These are phyloP conservation scores for Anas acuta DNA, from an alignment of 2,797 vertebrate species.

Conservation along the genomic window DNA sequence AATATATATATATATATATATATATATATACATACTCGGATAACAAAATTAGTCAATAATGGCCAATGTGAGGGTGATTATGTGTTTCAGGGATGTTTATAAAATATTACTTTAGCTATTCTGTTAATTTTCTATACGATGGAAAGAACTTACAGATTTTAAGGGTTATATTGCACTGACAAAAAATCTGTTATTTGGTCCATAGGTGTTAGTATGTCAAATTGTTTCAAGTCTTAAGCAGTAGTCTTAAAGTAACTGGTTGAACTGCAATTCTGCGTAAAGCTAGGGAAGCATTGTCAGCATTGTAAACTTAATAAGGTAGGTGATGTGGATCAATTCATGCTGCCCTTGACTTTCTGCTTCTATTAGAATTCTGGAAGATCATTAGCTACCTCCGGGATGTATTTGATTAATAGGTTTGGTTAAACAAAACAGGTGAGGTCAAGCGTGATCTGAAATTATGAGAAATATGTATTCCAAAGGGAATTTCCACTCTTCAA, in stretches of 20 bases:
- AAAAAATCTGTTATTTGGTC: not conserved
- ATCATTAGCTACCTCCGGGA: constrained; percentile 81
- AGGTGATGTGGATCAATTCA: constrained; percentile 74
- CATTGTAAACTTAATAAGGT: constrained; percentile 72
- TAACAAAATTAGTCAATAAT: not conserved
- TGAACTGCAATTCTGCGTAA: constrained; percentile 43
- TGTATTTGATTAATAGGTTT: constrained; percentile 81
- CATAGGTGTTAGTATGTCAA: constrained; percentile 24
- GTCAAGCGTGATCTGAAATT: constrained; percentile 77
- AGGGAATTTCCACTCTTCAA: constrained; percentile 57
- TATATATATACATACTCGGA: accelerated
- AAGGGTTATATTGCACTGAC: not conserved
- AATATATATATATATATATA: not conserved
- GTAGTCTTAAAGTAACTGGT: constrained; percentile 37
- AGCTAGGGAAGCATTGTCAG: constrained; percentile 49
- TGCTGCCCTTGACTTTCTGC: constrained; percentile 82
- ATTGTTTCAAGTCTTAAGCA: constrained; percentile 41
- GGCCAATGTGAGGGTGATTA: not conserved
- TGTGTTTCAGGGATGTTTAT: not conserved
- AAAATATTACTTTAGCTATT: not conserved
- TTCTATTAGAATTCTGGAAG: constrained; percentile 79
- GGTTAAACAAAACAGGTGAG: constrained; percentile 80
- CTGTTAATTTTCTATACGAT: not conserved
- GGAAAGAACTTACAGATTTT: not conserved
- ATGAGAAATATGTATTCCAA: constrained; percentile 61